Conservation (phyloP, 2,888 invertebrate species). For the Ischnus inquisitorius region DNA sequence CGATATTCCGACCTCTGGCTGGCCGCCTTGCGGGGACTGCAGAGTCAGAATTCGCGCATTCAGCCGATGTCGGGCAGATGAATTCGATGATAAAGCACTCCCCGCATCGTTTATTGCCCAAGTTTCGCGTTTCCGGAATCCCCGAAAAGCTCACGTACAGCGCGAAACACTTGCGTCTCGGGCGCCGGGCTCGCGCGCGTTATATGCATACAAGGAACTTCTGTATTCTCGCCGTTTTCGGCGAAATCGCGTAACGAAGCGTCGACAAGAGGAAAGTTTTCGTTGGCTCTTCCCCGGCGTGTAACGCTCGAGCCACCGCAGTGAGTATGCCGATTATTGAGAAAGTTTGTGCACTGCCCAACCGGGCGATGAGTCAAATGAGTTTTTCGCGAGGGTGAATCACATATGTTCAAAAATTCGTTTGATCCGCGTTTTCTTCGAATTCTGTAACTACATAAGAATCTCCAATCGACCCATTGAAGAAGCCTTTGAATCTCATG, state of each 20-base stretch:
- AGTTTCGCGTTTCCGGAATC: slow-evolving; percentile 34
- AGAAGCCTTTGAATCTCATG: no score
- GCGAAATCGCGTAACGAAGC: slow-evolving; percentile 30
- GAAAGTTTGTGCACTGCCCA: slow-evolving; percentile 29
- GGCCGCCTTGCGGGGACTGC: background rate
- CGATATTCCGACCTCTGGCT: background rate
- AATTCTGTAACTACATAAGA: background rate
- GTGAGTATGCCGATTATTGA: slow-evolving; percentile 22
- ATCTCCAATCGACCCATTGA: no score
- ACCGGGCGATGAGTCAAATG: no score
- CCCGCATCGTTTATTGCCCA: slow-evolving; percentile 46
- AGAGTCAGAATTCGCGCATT: background rate
- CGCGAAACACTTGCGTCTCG: background rate
- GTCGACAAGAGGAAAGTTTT: slow-evolving; percentile 43
- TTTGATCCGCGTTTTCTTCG: background rate
- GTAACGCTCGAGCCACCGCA: background rate
- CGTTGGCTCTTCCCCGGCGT: slow-evolving; percentile 14
- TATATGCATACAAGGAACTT: slow-evolving; percentile 8
- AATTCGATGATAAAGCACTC: slow-evolving; percentile 44
- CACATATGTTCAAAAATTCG: no score
- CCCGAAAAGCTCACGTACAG: background rate
- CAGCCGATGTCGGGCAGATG: background rate
- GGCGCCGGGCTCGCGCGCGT: background rate
- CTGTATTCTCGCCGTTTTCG: slow-evolving; percentile 37
- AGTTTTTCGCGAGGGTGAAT: no score